Evolutionary conservation across 92 coral and sea anemone genomes (phyloP).

Genomic region (Phenganax marumi): DNA sequence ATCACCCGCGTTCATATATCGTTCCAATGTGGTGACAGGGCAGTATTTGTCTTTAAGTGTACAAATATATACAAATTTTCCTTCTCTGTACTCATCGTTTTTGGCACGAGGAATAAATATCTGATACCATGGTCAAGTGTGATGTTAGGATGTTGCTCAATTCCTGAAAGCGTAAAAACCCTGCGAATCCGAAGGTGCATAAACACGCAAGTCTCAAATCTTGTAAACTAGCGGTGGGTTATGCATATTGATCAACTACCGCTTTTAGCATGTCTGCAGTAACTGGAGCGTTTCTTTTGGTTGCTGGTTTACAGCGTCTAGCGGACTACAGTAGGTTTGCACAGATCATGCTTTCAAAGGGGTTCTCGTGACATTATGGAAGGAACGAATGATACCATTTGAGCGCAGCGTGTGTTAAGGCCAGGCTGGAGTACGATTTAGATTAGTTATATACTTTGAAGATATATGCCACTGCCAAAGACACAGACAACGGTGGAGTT

Average conservation of each 20-base stretch:
- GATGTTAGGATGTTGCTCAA: background rate
- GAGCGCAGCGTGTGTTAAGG: slow-evolving; percentile 21
- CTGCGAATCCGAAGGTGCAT: slow-evolving; percentile 39
- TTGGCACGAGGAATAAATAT: no score
- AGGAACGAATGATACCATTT: slow-evolving; percentile 41
- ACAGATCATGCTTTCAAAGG: slow-evolving; percentile 36
- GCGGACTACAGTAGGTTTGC: slow-evolving; percentile 36
- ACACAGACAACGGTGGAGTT: slow-evolving; percentile 4
- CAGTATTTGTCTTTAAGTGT: slow-evolving; percentile 41
- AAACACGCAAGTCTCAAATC: slow-evolving; percentile 36
- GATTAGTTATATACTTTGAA: slow-evolving; percentile 25
- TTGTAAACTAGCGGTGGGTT: slow-evolving; percentile 3
- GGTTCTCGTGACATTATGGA: slow-evolving; percentile 5
- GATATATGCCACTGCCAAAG: slow-evolving; percentile 1
- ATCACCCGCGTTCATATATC: slow-evolving; percentile 24
- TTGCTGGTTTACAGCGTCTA: no score
- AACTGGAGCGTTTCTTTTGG: no score
- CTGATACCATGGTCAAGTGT: no score
- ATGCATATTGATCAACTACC: slow-evolving; percentile 14
- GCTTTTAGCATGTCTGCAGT: slow-evolving; percentile 34
- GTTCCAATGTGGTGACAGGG: slow-evolving; percentile 45
- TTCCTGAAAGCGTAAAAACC: slow-evolving; percentile 26
- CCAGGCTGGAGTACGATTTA: slow-evolving; percentile 24
- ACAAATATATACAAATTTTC: slow-evolving; percentile 50
- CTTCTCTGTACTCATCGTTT: slow-evolving; percentile 55